These are phyloP conservation scores for Tanypteryx hageni DNA, from an alignment of 2,888 invertebrate species.

Conservation along the genomic window DNA sequence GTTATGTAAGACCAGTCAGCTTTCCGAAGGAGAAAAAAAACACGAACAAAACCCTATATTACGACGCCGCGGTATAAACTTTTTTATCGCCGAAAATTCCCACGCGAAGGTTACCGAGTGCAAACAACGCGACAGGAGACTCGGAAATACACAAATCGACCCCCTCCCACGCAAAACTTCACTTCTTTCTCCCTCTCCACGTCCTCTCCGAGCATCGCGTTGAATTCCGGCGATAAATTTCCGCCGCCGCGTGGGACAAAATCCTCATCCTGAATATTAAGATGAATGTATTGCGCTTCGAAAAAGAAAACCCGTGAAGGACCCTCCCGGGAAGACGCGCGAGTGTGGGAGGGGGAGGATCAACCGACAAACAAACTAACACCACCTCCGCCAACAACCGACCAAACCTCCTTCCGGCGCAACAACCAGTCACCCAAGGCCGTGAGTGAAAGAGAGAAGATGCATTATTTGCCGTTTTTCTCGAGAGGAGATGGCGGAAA, in stretches of 20 bases:
- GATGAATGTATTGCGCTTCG: not conserved
- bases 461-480: too few relatives aligned
- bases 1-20: not conserved
- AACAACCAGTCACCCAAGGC: too few relatives aligned
- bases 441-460: too few relatives aligned
- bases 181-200: not conserved
- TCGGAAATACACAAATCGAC: constrained; percentile 5
- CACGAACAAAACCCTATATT: not conserved
- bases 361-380: too few relatives aligned
- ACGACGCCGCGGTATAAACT: not conserved
- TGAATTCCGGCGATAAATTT: constrained; percentile 28
- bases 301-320: not conserved
- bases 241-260: not conserved
- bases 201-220: not conserved
- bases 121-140: constrained; percentile 10
- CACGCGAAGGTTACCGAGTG: not conserved
- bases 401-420: too few relatives aligned
- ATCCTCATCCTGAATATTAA: not conserved
- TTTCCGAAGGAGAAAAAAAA: not conserved
- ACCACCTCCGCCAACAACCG: too few relatives aligned
- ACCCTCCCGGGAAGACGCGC: too few relatives aligned
- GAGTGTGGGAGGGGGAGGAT: too few relatives aligned
- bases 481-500: too few relatives aligned
- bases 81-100: constrained; percentile 13
- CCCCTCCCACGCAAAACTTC: not conserved